phyloP scores from a whole-genome alignment of 2,888 invertebrate genomes.

The Emmelina monodactyla region DNA sequence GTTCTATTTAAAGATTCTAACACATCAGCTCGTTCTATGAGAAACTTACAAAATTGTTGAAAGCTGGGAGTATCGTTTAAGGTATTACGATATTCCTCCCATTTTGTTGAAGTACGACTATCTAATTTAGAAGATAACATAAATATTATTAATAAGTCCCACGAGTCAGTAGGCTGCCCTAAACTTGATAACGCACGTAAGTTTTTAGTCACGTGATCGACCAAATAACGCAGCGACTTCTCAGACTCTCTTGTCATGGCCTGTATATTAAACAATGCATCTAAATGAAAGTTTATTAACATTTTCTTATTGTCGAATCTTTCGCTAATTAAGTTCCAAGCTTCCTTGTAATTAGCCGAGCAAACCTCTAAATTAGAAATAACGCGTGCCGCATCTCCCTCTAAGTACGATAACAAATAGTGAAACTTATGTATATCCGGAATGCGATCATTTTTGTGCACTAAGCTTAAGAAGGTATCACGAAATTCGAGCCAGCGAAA shows the following conservation, averaged over 20 bases:
- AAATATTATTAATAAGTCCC: slow-evolving; percentile 12
- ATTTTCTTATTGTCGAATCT: slow-evolving; percentile 13
- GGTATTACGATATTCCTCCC: slow-evolving; percentile 8
- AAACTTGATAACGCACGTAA: slow-evolving; percentile 15
- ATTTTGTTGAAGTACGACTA: slow-evolving; percentile 8
- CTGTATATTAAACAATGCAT: slow-evolving; percentile 10
- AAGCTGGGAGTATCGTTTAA: slow-evolving; percentile 10
- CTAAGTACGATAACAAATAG: slow-evolving; percentile 12
- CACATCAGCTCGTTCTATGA: slow-evolving; percentile 14
- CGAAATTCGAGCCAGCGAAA: slow-evolving; percentile 14
- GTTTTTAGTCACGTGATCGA: slow-evolving; percentile 17
- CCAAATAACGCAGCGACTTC: slow-evolving; percentile 11
- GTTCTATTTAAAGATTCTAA: slow-evolving; percentile 10
- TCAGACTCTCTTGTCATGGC: slow-evolving; percentile 12
- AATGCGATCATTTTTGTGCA: slow-evolving; percentile 9
- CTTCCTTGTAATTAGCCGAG: slow-evolving; percentile 10
- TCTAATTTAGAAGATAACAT: slow-evolving; percentile 14
- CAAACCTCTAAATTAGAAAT: slow-evolving; percentile 14
- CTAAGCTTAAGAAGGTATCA: slow-evolving; percentile 11
- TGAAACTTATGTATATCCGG: slow-evolving; percentile 13
- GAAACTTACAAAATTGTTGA: slow-evolving; percentile 12
- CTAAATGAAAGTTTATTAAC: slow-evolving; percentile 13
- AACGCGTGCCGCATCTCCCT: slow-evolving; percentile 13
- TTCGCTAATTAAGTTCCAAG: slow-evolving; percentile 11
- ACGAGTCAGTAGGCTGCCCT: slow-evolving; percentile 14